Conservation (phyloP, 1,140 invertebrate genomes). For the Drosophila arizonae region DNA sequence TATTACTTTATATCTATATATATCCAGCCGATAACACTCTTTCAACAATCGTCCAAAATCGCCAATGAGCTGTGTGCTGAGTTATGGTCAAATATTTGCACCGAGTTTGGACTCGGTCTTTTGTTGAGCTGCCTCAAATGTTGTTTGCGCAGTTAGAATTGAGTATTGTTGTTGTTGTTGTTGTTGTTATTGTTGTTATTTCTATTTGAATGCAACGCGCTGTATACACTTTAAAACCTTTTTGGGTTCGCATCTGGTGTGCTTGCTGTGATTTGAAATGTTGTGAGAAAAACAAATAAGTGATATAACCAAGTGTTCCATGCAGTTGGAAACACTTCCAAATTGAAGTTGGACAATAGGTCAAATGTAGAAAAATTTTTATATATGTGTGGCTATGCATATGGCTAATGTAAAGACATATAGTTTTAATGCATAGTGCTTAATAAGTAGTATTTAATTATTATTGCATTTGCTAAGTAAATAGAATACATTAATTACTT, state of each 20-base stretch:
- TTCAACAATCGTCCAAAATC: constrained; percentile 37
- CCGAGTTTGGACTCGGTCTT: too few relatives aligned
- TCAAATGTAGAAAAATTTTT: neutral
- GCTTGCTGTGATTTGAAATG: constrained; percentile 66
- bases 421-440: too few relatives aligned
- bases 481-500: too few relatives aligned
- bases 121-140: too few relatives aligned
- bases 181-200: constrained; percentile 17
- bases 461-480: too few relatives aligned
- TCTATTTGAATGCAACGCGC: constrained; percentile 18
- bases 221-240: constrained; percentile 46
- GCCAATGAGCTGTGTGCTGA: constrained; percentile 14
- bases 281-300: constrained; percentile 76
- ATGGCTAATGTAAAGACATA: too few relatives aligned
- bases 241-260: constrained; percentile 47
- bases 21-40: constrained; percentile 42
- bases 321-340: neutral
- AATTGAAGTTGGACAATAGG: neutral
- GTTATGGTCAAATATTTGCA: neutral
- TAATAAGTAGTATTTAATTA: too few relatives aligned
- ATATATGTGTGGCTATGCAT: too few relatives aligned
- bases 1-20: neutral
- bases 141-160: constrained; percentile 60
- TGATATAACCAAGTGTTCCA: constrained; percentile 15
- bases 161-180: constrained; percentile 3